Evolutionary conservation across 92 coral and sea anemone genomes (phyloP), one percentile per base, ranked within the genome.

Genomic region (Micromussa lordhowensis): DNA sequence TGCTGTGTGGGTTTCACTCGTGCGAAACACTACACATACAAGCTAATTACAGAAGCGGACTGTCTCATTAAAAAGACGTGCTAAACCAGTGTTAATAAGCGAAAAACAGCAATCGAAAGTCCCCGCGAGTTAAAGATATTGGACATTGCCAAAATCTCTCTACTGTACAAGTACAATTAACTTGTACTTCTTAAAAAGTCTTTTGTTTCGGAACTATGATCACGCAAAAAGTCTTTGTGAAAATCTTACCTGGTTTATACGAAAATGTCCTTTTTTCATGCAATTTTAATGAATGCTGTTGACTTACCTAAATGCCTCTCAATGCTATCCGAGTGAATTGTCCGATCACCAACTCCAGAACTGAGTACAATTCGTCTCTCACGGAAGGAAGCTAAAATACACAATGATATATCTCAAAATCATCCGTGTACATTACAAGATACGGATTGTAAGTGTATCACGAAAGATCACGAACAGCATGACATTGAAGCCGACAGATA

Each of bases 331-430:
- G 77, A 1, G 76, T 3, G 61, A 36, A 28, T 64, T 66, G 51
- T 0, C 51, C 10, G 76, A 28, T 13, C 14, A 29, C n/a, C 38
- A 82, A 26, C 3, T 81, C 35, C 13, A 34, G 5, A 21, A 34
- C 3, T 24, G 4, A 22, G 57, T 44, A 22, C 15, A 7, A 19
- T 53, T 34, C 22, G 71, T 54, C 73, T 44, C 77, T 9, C 35
- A 24, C 59, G 69, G 80, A 84, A 73, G 68, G 32, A 30, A 54
- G 87, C 49, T 28, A n/a, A 16, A 64, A 66, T 38, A 9, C 53
- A 73, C n/a, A 21, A 73, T 35, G 78, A 73, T 36, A 9, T 53
- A 58, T 7, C 8, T 31, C 18, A 32, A 18, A 22, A 36, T 31
- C 59, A 28, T 21, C 28, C 51, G 28, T 69, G 32, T 44, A 11